A percentile compares a stretch with the other conserved stretches of the same genome.
These are phyloP conservation scores for Karalla daura DNA, from an alignment of 2,797 vertebrate species.

Conservation along the genomic window DNA sequence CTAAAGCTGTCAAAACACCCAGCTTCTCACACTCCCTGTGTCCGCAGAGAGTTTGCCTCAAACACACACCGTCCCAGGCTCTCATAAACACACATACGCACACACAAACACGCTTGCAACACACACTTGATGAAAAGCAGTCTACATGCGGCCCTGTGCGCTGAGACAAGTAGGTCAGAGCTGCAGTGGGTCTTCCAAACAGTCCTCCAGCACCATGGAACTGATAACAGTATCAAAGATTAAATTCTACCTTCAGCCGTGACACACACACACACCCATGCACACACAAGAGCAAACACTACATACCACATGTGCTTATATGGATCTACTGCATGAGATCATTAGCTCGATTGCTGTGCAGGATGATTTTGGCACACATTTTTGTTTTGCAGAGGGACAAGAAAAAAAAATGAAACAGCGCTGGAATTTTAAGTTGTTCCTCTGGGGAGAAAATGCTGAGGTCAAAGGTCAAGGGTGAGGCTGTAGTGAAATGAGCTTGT, in stretches of 20 bases:
- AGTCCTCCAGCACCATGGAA: slow-evolving; percentile 61
- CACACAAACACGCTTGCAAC: slow-evolving; percentile 32
- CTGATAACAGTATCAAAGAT: slow-evolving; percentile 77
- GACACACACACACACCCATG: slow-evolving; percentile 5
- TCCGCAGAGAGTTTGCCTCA: slow-evolving; percentile 65
- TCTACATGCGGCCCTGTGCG: slow-evolving; percentile 51
- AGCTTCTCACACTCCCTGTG: slow-evolving; percentile 77
- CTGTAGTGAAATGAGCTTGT: slow-evolving; percentile 11
- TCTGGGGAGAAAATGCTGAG: slow-evolving; percentile 27
- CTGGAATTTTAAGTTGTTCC: slow-evolving; percentile 24
- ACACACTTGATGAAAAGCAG: slow-evolving; percentile 54
- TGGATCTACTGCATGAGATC: slow-evolving; percentile 23
- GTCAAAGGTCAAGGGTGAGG: slow-evolving; percentile 50
- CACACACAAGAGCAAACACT: slow-evolving; percentile 20
- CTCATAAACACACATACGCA: slow-evolving; percentile 60
- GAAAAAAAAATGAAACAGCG: slow-evolving; percentile 4
- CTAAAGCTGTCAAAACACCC: slow-evolving; percentile 84
- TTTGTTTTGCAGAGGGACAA: slow-evolving; percentile 22
- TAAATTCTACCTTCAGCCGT: slow-evolving; percentile 67
- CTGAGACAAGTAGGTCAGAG: slow-evolving; percentile 83
- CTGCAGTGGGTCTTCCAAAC: slow-evolving; percentile 78
- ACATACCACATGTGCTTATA: slow-evolving; percentile 6
- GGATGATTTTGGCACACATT: neutral
- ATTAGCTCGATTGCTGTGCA: slow-evolving; percentile 5
- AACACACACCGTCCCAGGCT: slow-evolving; percentile 51